Percentiles rank a stretch among this genome's conserved stretches.
These are phyloP conservation scores for Tringa solitaria DNA, from an alignment of 2,113 vertebrate genomes.

Conservation along the genomic window DNA sequence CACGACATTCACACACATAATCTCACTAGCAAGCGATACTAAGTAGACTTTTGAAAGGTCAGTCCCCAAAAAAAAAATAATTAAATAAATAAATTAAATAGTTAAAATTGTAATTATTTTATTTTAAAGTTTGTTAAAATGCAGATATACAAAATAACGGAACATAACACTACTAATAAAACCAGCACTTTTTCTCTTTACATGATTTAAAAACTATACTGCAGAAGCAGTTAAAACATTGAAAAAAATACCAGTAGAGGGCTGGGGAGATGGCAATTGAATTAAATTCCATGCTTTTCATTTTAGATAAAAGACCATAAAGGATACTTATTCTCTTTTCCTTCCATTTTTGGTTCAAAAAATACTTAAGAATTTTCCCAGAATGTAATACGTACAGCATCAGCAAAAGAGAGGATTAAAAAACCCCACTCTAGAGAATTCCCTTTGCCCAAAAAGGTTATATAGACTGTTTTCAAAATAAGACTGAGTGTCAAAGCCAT, in stretches of 20 bases:
- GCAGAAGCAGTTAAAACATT: constrained; percentile 46
- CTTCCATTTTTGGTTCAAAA: constrained; percentile 44
- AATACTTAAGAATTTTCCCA: constrained; percentile 18
- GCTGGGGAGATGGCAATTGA: neutral
- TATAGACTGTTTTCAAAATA: neutral
- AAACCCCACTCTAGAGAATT: neutral
- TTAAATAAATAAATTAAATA: constrained; percentile 43
- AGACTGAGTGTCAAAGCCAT: neutral
- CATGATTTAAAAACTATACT: constrained; percentile 23
- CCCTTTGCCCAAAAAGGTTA: neutral
- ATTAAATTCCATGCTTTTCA: neutral
- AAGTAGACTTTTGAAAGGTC: constrained; percentile 69
- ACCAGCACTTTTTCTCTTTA: neutral
- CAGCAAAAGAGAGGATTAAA: neutral
- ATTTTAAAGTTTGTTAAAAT: constrained; percentile 51
- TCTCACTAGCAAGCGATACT: constrained; percentile 72
- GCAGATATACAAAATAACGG: constrained; percentile 57
- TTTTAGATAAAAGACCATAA: constrained; percentile 16
- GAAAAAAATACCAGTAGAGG: neutral
- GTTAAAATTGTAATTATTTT: constrained; percentile 33
- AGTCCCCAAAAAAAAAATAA: constrained; percentile 45
- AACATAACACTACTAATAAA: constrained; percentile 56
- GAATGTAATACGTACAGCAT: neutral
- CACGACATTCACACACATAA: constrained; percentile 82
- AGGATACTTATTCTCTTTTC: neutral